phyloP scores from a whole-genome alignment of 2,797 vertebrate species.

The Neomorphus geoffroyi region DNA sequence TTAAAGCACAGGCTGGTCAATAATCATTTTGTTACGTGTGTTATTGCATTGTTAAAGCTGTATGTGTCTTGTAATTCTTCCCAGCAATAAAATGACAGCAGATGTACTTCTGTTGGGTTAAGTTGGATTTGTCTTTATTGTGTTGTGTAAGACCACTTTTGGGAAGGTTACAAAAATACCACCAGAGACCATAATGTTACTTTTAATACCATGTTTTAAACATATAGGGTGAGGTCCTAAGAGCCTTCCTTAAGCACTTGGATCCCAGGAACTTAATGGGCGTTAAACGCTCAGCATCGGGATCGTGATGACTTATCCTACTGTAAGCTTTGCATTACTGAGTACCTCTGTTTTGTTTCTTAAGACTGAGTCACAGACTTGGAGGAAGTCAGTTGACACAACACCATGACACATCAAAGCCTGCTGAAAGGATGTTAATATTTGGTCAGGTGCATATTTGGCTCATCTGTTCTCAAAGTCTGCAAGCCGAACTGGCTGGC shows the following conservation, averaged over 20 bases:
- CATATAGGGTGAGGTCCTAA: background rate
- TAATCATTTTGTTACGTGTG: background rate
- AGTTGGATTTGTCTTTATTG: background rate
- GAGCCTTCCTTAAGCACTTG: background rate
- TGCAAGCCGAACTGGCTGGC: background rate
- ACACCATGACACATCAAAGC: conserved; percentile 37
- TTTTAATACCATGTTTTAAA: background rate
- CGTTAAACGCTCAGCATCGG: background rate
- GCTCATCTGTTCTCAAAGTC: conserved; percentile 46
- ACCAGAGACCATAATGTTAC: accelerated
- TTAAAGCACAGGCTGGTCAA: background rate
- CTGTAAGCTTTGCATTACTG: background rate
- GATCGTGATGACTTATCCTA: background rate
- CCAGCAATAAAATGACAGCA: background rate
- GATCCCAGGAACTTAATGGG: background rate
- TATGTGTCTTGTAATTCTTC: background rate
- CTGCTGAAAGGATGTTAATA: conserved; percentile 59
- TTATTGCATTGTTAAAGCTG: background rate
- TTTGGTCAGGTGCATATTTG: conserved; percentile 74
- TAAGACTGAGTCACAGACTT: background rate
- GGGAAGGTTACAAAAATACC: background rate
- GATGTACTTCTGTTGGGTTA: background rate
- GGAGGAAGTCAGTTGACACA: conserved; percentile 16
- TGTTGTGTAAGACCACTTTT: background rate
- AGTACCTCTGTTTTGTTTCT: conserved; percentile 6